Evolutionary conservation across 2,888 invertebrate species (phyloP).

Genomic region (Coenonympha glycerion): DNA sequence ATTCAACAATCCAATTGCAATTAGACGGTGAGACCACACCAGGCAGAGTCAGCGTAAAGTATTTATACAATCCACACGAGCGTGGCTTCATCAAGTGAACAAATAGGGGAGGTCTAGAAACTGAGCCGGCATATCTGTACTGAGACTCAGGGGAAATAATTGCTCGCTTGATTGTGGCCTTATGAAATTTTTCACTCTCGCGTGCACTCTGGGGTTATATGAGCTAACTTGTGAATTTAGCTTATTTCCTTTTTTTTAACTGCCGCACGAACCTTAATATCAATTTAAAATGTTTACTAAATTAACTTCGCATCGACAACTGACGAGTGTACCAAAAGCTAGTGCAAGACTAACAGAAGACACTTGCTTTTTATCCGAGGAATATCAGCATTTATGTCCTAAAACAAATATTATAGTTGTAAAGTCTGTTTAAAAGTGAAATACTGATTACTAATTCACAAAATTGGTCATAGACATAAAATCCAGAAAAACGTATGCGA

Average conservation of each 20-base stretch:
- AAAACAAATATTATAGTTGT: too few species aligned
- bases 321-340: too few species aligned
- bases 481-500: too few species aligned
- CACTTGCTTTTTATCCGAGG: too few species aligned
- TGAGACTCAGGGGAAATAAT: slow-evolving; percentile 68
- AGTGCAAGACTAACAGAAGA: too few species aligned
- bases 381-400: too few species aligned
- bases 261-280: too few species aligned
- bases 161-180: slow-evolving; percentile 58
- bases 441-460: too few species aligned
- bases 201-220: slow-evolving; percentile 26
- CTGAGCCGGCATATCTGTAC: slow-evolving; percentile 64
- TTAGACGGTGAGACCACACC: slow-evolving; percentile 16
- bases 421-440: too few species aligned
- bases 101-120: slow-evolving; percentile 64
- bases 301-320: too few species aligned
- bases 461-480: too few species aligned
- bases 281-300: too few species aligned
- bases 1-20: slow-evolving; percentile 23
- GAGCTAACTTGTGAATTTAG: not conserved
- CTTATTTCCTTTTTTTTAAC: not conserved
- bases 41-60: slow-evolving; percentile 23
- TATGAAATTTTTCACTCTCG: slow-evolving; percentile 50
- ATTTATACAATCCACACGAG: slow-evolving; percentile 26
- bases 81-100: slow-evolving; percentile 51